Percentiles rank a stretch among this genome's conserved stretches.
These are phyloP conservation scores for Drosophila macrospina DNA, from an alignment of 2,888 invertebrate species.

Conservation along the genomic window DNA sequence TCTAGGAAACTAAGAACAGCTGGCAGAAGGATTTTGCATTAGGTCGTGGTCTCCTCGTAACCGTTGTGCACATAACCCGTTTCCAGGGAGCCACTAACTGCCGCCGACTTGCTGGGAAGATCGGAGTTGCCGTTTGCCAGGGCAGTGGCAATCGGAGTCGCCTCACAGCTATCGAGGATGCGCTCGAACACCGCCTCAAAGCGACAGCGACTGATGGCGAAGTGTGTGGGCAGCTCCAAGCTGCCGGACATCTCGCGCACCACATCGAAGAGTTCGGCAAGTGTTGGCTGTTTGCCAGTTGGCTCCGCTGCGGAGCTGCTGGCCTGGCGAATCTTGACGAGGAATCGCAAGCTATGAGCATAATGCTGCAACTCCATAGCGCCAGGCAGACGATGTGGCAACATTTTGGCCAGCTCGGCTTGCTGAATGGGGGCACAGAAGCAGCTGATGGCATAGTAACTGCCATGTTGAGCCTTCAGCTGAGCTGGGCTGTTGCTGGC, in stretches of 20 bases:
- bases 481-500: conserved; percentile 82
- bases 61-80: conserved; percentile 82
- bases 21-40: conserved; percentile 17
- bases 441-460: conserved; percentile 83
- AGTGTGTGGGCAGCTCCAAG: conserved; percentile 65
- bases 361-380: conserved; percentile 81
- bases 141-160: not conserved
- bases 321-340: conserved; percentile 59
- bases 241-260: conserved; percentile 52
- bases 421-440: conserved; percentile 81
- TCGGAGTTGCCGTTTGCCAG: conserved; percentile 27
- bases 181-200: conserved; percentile 85
- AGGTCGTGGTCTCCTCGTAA: conserved; percentile 80
- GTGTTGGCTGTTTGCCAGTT: conserved; percentile 56
- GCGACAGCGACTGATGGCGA: conserved; percentile 83
- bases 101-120: conserved; percentile 62
- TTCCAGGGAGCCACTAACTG: conserved; percentile 62
- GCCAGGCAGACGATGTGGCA: conserved; percentile 72
- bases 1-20: no score
- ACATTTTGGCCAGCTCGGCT: conserved; percentile 72
- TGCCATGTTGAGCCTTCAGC: conserved; percentile 82
- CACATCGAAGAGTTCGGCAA: conserved; percentile 70
- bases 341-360: conserved; percentile 83
- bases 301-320: not conserved
- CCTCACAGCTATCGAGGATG: conserved; percentile 78